Evolutionary conservation across 1,140 invertebrate genomes (phyloP), one percentile per base, ranked within the genome.

Genomic region (Drosophila persimilis): DNA sequence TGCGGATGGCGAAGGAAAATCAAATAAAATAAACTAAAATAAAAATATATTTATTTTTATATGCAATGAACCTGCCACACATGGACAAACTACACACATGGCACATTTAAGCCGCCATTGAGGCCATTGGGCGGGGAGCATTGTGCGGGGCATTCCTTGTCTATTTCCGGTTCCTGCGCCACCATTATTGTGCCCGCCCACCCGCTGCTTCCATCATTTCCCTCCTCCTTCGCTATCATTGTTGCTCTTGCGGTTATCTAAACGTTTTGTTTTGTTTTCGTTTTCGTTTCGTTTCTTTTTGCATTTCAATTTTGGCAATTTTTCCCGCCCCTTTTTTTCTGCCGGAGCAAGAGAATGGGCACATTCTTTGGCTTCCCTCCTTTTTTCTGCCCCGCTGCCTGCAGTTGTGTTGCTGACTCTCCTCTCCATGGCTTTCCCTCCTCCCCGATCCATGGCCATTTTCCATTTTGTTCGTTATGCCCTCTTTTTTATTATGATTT

Each of bases 401-500:
- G 52, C 63, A 44, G 44, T 58, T 59, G 52, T 48, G 48, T 48
- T 31, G 35, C 35, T 39, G 53, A 53, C 39, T 51, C 46, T 41
- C 48, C 22, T n/a, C 1, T 26, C 26, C 56, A 8, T 13, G 15
- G 6, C 24, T 35, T 13, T 17, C n/a, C 41, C 39, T 31, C 31
- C 8, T 9, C 2, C 31, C 50, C 31, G 45, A 11, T 0, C 64
- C 52, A 67, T 57, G 48, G 63, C 35, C 35, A 54, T 59, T 67
- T 74, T 71, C 69, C 73, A 81, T 80, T 85, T 74, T 63, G 43
- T 47, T 65, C 53, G 74, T 73, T 78, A 83, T 83, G 63, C 55
- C 63, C 60, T 26, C 26, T 26, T 73, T 64, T 83, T 80, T 85
- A 86, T 85, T 75, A 80, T 86, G 81, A 85, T 85, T 80, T 81